Evolutionary conservation across 2,797 vertebrate species (phyloP), one percentile per base, ranked within the genome.

Genomic region (Champsocephalus esox): DNA sequence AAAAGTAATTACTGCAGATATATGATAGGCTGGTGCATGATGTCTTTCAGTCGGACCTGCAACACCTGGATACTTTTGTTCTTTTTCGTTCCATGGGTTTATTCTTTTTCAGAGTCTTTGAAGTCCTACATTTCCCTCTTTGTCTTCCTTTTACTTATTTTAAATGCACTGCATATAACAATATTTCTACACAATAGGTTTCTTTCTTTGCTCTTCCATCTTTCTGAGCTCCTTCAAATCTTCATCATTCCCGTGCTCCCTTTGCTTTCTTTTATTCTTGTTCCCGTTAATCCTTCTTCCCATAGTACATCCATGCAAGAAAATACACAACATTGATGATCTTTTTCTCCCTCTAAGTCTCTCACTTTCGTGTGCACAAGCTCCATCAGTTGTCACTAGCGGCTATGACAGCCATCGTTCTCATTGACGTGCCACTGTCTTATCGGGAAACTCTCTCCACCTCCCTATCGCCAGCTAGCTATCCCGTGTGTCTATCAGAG

Each of bases 401-500:
- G 32, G 69, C 80, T 70, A 73, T 79, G 89, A 89, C 85, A 72
- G 83, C 77, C 83, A 77, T 90, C 81, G 79, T 83, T 88, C 79
- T 81, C 72, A 34, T 44, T 71, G 80, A 83, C 28, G 7, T 69
- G 89, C 70, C 57, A 45, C 67, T 46, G 86, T 82, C 88, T 91
- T 93, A 88, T 93, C 90, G 7, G 13, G 70, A 43, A 50, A 4
- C 75, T 78, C 75, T 75, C 83, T 84, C 79, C 62, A 50, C 41
- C 64, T 76, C 73, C 64, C 55, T 75, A 87, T 90, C 89, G 74
- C 70, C 74, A 77, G 54, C 67, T 21, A 63, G 73, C 80, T 77
- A 88, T 92, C 84, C 81, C 54, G 54, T 65, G 66, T 86, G 85
- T 88, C 86, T 88, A 86, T 91, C 88, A 75, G 75, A 70, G 86